Conservation (phyloP, 2,888 invertebrate species). For the Eutolmus rufibarbis region DNA sequence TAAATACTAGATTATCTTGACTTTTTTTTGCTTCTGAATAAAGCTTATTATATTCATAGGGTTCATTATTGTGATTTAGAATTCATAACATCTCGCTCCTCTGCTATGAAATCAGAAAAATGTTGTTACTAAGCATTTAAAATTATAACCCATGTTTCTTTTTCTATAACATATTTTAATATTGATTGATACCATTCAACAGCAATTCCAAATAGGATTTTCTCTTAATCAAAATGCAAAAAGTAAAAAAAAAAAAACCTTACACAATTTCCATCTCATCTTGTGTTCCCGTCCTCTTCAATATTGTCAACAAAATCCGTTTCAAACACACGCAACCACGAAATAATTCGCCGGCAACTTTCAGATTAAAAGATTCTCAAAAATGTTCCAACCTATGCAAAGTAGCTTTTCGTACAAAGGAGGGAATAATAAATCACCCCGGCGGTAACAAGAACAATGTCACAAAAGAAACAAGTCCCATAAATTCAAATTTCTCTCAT, state of each 20-base stretch:
- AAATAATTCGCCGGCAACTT: not conserved
- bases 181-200: not conserved
- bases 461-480: conserved; percentile 14
- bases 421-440: not conserved
- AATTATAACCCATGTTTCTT: not conserved
- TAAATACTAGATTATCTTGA: no score
- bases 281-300: not conserved
- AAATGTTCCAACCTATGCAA: not conserved
- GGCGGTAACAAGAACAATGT: conserved; percentile 12
- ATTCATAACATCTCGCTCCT: no score
- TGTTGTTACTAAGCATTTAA: not conserved
- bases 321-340: not conserved
- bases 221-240: not conserved
- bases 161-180: not conserved
- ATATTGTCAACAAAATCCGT: not conserved
- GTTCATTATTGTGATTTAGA: no score
- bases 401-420: not conserved
- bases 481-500: conserved; percentile 10
- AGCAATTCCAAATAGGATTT: not conserved
- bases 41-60: no score
- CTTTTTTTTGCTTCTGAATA: no score
- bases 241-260: not conserved
- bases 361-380: conserved; percentile 3
- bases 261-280: not conserved
- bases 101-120: no score